Conservation (phyloP, 2,113 vertebrate species). For the Grantiella picta region DNA sequence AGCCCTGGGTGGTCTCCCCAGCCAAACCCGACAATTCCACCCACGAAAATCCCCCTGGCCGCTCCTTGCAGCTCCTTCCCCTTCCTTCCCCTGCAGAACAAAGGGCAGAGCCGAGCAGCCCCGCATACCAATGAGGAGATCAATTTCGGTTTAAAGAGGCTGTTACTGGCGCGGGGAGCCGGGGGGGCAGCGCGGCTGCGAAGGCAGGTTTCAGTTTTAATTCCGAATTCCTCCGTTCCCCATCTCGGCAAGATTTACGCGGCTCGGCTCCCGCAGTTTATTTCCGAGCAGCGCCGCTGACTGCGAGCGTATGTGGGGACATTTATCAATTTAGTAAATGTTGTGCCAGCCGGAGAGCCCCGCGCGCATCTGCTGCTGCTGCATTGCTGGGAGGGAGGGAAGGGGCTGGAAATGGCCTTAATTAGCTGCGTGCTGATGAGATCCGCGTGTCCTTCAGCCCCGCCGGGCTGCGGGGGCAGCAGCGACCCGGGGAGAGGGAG, state of each 20-base stretch:
- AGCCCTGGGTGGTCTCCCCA: slow-evolving; percentile 27
- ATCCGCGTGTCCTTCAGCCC: neutral
- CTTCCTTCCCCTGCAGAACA: neutral
- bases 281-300: slow-evolving; percentile 46
- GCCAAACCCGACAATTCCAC: neutral
- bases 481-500: too few species aligned
- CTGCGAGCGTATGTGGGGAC: neutral
- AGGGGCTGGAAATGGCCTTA: neutral
- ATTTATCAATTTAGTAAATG: slow-evolving; percentile 23
- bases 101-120: neutral
- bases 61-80: neutral
- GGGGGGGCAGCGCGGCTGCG: neutral
- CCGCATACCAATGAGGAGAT: slow-evolving; percentile 27
- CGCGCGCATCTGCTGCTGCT: slow-evolving; percentile 12
- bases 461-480: too few species aligned
- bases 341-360: slow-evolving; percentile 4
- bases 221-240: slow-evolving; percentile 29
- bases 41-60: too few species aligned
- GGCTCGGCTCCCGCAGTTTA: slow-evolving; percentile 13
- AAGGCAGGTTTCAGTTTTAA: neutral
- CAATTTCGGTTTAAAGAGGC: slow-evolving; percentile 27
- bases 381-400: neutral
- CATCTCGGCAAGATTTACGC: slow-evolving; percentile 37
- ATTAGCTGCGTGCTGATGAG: slow-evolving; percentile 16
- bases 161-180: neutral